Evolutionary conservation across 2,113 vertebrate species (phyloP).

Genomic region (Dicentrarchus labrax): DNA sequence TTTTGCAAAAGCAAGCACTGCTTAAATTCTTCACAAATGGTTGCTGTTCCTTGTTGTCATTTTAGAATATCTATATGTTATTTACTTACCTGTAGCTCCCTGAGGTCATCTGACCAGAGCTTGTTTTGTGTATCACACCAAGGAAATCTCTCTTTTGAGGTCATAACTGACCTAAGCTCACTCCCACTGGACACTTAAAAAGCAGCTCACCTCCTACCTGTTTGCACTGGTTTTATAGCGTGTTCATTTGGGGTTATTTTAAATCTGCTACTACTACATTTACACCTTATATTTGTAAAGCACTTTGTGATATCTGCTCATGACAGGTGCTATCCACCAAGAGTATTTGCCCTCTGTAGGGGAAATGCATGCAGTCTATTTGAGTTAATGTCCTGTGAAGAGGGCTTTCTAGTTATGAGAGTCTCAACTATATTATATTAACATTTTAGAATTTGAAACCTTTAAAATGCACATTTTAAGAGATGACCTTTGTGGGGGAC

Average conservation of each 20-base stretch:
- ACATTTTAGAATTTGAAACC: no score
- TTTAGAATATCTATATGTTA: not conserved
- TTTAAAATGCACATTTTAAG: no score
- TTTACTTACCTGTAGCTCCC: slow-evolving; percentile 4
- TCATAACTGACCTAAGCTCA: not conserved
- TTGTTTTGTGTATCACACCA: slow-evolving; percentile 7
- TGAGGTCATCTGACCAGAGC: slow-evolving; percentile 24
- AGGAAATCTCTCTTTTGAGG: slow-evolving; percentile 17
- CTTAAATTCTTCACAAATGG: not conserved
- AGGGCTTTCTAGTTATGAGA: no score
- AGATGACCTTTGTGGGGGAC: no score
- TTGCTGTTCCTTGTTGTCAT: not conserved
- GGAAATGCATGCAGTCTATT: no score
- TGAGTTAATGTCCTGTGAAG: no score
- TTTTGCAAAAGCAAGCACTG: not conserved
- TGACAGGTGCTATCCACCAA: not conserved
- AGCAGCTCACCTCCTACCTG: slow-evolving; percentile 2
- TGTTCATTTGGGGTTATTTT: not conserved
- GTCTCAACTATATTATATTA: no score
- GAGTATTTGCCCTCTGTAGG: no score
- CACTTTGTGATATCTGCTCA: not conserved
- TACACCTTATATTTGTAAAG: not conserved
- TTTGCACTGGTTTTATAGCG: not conserved
- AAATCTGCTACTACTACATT: not conserved
- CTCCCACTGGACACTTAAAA: not conserved